These are phyloP conservation scores for Caloenas nicobarica DNA, from an alignment of 2,113 vertebrate species.

Conservation along the genomic window DNA sequence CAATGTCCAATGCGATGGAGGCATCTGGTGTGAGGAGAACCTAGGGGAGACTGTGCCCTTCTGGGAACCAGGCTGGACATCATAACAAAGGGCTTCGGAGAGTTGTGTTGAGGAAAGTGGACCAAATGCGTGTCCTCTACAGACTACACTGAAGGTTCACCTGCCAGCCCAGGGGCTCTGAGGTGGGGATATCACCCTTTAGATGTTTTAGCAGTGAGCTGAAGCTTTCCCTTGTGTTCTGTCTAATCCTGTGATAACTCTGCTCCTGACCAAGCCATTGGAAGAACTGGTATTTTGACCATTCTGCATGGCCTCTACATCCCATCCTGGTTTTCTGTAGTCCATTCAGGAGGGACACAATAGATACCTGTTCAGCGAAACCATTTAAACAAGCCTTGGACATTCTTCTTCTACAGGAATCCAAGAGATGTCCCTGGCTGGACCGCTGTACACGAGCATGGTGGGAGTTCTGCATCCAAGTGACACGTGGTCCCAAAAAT, in stretches of 20 bases:
- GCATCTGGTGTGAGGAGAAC: not conserved
- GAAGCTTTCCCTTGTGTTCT: not conserved
- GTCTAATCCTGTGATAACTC: not conserved
- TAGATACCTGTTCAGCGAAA: not conserved
- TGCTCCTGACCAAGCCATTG: not conserved
- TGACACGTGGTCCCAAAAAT: not conserved
- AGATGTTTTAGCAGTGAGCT: not conserved
- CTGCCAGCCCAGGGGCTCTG: not conserved
- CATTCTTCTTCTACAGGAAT: not conserved
- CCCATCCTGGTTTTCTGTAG: not conserved
- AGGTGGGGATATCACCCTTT: too few relatives aligned
- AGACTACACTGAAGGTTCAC: not conserved
- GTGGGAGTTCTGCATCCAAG: not conserved
- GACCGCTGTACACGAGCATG: too few relatives aligned
- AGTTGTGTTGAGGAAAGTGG: not conserved
- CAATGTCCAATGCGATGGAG: not conserved
- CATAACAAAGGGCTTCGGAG: not conserved
- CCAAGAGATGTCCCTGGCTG: not conserved
- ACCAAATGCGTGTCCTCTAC: not conserved
- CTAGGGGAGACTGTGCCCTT: not conserved
- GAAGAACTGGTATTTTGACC: not conserved
- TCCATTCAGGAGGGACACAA: fast-evolving
- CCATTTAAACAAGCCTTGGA: not conserved
- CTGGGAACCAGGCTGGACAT: not conserved
- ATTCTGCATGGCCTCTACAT: not conserved